These are phyloP conservation scores for Eleginops maclovinus DNA, from an alignment of 2,113 vertebrate species.

Conservation along the genomic window DNA sequence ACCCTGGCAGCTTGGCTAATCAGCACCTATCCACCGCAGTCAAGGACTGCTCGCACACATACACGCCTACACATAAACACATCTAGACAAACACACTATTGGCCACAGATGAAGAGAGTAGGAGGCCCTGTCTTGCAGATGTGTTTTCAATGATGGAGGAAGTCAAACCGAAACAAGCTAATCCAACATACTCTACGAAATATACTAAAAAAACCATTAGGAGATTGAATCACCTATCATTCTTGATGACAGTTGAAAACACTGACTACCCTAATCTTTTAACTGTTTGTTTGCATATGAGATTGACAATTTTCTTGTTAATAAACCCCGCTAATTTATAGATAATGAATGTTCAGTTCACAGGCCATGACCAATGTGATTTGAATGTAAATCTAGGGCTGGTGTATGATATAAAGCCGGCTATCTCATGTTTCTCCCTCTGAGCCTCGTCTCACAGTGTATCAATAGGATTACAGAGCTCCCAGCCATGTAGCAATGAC, in stretches of 20 bases:
- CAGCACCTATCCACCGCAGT: slow-evolving; percentile 74
- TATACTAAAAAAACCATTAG: neutral
- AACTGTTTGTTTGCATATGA: neutral
- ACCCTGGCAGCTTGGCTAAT: slow-evolving; percentile 72
- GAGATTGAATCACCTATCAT: neutral
- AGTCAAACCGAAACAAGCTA: slow-evolving; percentile 44
- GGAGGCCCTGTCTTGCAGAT: slow-evolving; percentile 50
- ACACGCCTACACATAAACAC: slow-evolving; percentile 40
- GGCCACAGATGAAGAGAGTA: slow-evolving; percentile 58
- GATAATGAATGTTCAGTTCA: slow-evolving; percentile 15
- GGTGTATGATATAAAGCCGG: slow-evolving; percentile 11
- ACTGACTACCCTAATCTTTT: neutral
- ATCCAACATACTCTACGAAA: slow-evolving; percentile 33
- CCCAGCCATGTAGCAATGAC: slow-evolving; percentile 23
- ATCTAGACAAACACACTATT: slow-evolving; percentile 30
- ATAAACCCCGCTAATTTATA: neutral
- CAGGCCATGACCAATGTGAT: slow-evolving; percentile 13
- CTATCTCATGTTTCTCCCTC: slow-evolving; percentile 12
- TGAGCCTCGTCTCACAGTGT: slow-evolving; percentile 15
- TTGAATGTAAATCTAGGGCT: slow-evolving; percentile 14
- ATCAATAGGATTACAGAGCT: slow-evolving; percentile 49
- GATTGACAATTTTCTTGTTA: neutral
- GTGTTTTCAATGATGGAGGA: slow-evolving; percentile 60
- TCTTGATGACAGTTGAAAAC: slow-evolving; percentile 4
- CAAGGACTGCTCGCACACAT: slow-evolving; percentile 65